Base-by-base conservation (phyloP, 2,888 invertebrate genomes). In the Tenthredo scrophulariae region DNA sequence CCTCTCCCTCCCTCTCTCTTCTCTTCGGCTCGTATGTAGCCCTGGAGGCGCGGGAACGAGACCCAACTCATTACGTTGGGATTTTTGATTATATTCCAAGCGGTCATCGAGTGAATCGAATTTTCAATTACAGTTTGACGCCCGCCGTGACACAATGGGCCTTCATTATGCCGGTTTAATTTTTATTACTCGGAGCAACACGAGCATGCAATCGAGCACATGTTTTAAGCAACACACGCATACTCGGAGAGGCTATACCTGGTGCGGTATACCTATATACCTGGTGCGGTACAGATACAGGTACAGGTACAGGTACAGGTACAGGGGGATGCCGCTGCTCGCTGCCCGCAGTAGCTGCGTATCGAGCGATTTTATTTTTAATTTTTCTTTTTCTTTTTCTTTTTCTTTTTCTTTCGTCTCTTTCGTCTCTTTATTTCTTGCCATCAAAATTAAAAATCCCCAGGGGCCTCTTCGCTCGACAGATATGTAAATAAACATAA, bases 131-230 rank as follows among this genome's bases (percentile, higher is more conserved):
- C 88, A 88, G 86, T 88, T 87, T 87, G 88, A 88, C 88, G 88
- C 87, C 85, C 87, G 86, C 87, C 89, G 89, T 89, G 89, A 89
- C 89, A 90, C 89, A 89, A 89, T 89, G 88, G 88, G 85, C 89
- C 89, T 88, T 89, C 89, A 89, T 89, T 89, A 89, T 86, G 87
- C 87, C 87, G 89, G 86, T 89, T 88, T 88, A 88, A 88, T 89
- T 88, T 87, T 88, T 88, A 87, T 87, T 86, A 79, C 87, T 70
- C 65, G 67, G 22, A 43, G 40, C 72, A 74, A 74, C 72, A 74
- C 72, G 72, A 74, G 72, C 72, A 74, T 74, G 72, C 72, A 26
- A 74, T 74, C 72, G 72, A 74, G 72, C 72, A 74, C 72, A 74
- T 74, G 43, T 74, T 74, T 74, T 72, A n/a, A 72, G 43, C 72